phyloP scores from a whole-genome alignment of 2,888 invertebrate species.

The Drosophila austrosaltans region DNA sequence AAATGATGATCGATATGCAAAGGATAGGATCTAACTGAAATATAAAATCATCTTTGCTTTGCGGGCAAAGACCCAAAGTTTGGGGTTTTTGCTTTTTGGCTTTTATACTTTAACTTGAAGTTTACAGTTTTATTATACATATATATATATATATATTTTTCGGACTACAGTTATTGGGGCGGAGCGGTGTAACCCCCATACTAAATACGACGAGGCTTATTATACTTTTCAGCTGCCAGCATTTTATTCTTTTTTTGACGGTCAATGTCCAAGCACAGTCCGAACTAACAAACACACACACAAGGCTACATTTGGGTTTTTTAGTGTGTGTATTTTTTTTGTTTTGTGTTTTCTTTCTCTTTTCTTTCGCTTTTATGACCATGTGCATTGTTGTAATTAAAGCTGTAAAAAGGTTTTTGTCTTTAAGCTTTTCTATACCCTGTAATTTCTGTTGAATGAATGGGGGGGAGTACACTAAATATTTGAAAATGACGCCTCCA shows the following conservation, averaged over 20 bases:
- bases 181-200: conserved; percentile 10
- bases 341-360: conserved; percentile 24
- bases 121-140: conserved; percentile 12
- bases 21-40: too few species aligned
- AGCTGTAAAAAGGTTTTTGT: conserved; percentile 58
- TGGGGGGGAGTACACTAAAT: not conserved
- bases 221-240: conserved; percentile 35
- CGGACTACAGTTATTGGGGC: not conserved
- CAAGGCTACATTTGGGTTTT: conserved; percentile 29
- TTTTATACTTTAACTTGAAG: not conserved
- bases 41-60: too few species aligned
- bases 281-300: conserved; percentile 11
- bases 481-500: not conserved
- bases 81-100: too few species aligned
- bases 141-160: conserved; percentile 24
- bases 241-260: conserved; percentile 27
- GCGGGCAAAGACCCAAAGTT: too few species aligned
- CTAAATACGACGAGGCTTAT: conserved; percentile 44
- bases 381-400: conserved; percentile 64
- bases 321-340: conserved; percentile 28
- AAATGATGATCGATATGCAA: too few species aligned
- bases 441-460: conserved; percentile 27
- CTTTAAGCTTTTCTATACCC: conserved; percentile 52
- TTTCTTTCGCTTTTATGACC: conserved; percentile 41
- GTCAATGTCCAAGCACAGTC: conserved; percentile 38